Evolutionary conservation across 1,140 invertebrate genomes (phyloP).

Genomic region (Leptinotarsa lineolata): DNA sequence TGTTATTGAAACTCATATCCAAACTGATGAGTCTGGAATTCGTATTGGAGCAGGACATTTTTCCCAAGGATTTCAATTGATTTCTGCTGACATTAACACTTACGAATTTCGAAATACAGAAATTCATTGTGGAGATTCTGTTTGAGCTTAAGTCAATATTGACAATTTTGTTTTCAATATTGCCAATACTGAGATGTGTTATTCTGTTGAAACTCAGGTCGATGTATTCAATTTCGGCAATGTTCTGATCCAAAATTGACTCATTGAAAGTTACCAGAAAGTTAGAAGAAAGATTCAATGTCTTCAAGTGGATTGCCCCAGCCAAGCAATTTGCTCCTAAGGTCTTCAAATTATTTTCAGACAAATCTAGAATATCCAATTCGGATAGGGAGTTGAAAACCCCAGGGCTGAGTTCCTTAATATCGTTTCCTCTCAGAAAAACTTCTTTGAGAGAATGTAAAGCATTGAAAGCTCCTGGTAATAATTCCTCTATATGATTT

Average conservation of each 20-base stretch:
- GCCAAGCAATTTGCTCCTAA: background rate
- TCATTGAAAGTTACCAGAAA: background rate
- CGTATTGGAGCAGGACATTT: background rate
- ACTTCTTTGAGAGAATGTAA: background rate
- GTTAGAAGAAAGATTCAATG: background rate
- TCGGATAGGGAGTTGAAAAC: conserved; percentile 3
- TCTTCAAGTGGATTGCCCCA: background rate
- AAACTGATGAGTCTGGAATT: background rate
- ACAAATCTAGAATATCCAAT: background rate
- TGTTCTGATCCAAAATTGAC: background rate
- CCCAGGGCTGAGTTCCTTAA: background rate
- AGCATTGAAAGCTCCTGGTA: background rate
- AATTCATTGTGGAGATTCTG: background rate
- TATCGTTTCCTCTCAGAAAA: background rate
- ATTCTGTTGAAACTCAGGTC: conserved; percentile 5
- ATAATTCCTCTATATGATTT: background rate
- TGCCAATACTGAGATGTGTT: background rate
- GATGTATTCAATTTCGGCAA: background rate
- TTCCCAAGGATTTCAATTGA: background rate
- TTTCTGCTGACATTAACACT: background rate
- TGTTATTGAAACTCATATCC: background rate
- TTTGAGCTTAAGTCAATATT: background rate
- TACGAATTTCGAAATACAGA: background rate
- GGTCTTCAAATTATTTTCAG: background rate
- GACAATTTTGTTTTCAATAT: background rate